Percentiles rank a stretch among this genome's conserved stretches.
Conservation (phyloP, 2,113 vertebrate genomes). For the Fregetta grallaria region DNA sequence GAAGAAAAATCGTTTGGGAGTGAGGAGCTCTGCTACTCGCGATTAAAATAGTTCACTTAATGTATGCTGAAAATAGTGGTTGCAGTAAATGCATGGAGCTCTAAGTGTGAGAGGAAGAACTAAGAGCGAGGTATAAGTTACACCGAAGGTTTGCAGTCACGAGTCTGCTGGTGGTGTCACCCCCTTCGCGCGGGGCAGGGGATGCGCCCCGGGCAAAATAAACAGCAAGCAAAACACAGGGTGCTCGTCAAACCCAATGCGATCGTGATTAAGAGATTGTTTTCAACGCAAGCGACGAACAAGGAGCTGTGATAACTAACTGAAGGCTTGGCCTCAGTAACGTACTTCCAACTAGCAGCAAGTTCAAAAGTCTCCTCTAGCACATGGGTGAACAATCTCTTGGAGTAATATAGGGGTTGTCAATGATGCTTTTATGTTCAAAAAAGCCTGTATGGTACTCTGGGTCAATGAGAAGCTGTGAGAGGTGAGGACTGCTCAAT, state of each 20-base stretch:
- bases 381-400: slow-evolving; percentile 68
- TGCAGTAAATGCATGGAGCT: background rate
- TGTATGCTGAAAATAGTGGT: background rate
- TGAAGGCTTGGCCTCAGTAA: slow-evolving; percentile 34
- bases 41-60: background rate
- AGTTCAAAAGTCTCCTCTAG: slow-evolving; percentile 49
- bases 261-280: background rate
- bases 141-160: background rate
- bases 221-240: background rate
- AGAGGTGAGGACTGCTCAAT: slow-evolving; percentile 78
- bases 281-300: background rate
- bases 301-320: background rate
- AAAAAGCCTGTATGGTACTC: slow-evolving; percentile 67
- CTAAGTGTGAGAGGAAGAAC: background rate
- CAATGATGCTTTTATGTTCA: slow-evolving; percentile 78
- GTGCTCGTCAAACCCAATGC: background rate
- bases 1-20: background rate
- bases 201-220: background rate
- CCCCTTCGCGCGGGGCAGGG: fast-evolving
- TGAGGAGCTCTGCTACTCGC: background rate
- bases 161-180: background rate
- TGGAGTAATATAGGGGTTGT: slow-evolving; percentile 68
- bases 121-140: background rate
- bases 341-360: slow-evolving; percentile 58
- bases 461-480: slow-evolving; percentile 76